Evolutionary conservation across 2,888 invertebrate genomes (phyloP), one percentile per base, ranked within the genome.

Genomic region (Halocaridina rubra): DNA sequence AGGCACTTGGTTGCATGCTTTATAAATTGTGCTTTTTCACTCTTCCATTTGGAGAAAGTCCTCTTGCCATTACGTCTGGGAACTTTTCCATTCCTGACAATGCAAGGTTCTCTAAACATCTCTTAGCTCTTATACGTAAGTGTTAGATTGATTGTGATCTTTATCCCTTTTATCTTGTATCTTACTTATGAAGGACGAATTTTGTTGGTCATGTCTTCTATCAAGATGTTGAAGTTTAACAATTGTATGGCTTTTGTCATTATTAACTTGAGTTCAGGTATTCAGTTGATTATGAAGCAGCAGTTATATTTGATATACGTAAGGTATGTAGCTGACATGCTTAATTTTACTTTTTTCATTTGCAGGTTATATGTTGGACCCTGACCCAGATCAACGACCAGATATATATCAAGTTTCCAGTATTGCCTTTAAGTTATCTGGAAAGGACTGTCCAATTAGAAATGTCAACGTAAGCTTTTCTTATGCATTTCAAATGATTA

Each of bases 11-110:
- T 77, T 97, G 97, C 92, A 92, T 97, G 89, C 92, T 97, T 74
- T 97, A 96, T 91, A 96, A 96, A 91, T 92, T 98, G 89, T 97
- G 96, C 91, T 98, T 95, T 92, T 97, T 97, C 91, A 93, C 94
- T 53, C 92, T 97, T 90, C 97, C 97, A 76, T 97, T 97, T 91
- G 97, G 96, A 33, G 97, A 98, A 91, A 96, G 96, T 90, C 94
- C 95, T n/a, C 92, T 97, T 89, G 97, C 97, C 77, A 97, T 98
- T 90, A 96, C 97, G 91, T 96, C 95, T 91, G 97, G 96, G 77
- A 94, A 95, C 90, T 96, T 96, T 91, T 94, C 93, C 88, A 95
- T 97, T 91, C 97, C 97, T 79, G 95, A 96, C 90, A 93, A 93
- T 91, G 95, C 95, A 24, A 94, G 93, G 91, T 88, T 81, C 71